These are phyloP conservation scores for Andrena haemorrhoa DNA, from an alignment of 2,888 invertebrate species.

Conservation along the genomic window DNA sequence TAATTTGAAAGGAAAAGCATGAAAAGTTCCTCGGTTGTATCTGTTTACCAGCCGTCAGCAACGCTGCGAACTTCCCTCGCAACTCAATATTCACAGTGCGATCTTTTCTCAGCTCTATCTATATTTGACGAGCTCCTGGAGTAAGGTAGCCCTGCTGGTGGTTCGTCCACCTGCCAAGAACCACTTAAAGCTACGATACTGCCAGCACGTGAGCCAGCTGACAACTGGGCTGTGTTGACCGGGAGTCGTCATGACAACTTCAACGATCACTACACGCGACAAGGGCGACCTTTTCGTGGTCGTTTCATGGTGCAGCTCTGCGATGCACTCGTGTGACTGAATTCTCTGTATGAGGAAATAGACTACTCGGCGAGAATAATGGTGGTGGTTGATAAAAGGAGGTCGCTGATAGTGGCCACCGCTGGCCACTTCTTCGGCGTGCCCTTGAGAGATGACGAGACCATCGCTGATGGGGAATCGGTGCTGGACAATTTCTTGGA, in stretches of 20 bases:
- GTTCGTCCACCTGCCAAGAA: not conserved
- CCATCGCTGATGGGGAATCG: constrained; percentile 47
- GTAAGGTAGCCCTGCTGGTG: not conserved
- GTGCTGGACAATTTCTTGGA: constrained; percentile 80
- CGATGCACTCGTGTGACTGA: not conserved
- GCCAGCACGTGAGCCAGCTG: constrained; percentile 43
- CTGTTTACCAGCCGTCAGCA: no score
- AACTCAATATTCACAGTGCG: no score
- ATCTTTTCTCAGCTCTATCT: no score
- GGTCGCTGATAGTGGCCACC: constrained; percentile 77
- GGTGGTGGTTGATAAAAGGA: constrained; percentile 75
- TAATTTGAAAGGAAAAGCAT: no score
- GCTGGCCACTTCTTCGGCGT: constrained; percentile 81
- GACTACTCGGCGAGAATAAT: constrained; percentile 32
- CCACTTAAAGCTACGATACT: not conserved
- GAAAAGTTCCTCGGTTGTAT: no score
- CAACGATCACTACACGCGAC: constrained; percentile 38
- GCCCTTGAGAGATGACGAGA: constrained; percentile 55
- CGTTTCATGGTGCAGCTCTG: constrained; percentile 14
- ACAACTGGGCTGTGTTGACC: constrained; percentile 62
- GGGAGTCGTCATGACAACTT: constrained; percentile 66
- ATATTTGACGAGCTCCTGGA: not conserved
- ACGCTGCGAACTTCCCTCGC: no score
- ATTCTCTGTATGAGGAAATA: not conserved
- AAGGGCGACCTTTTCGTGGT: constrained; percentile 2